Conservation (phyloP, 2,113 vertebrate genomes). For the Origma solitaria region DNA sequence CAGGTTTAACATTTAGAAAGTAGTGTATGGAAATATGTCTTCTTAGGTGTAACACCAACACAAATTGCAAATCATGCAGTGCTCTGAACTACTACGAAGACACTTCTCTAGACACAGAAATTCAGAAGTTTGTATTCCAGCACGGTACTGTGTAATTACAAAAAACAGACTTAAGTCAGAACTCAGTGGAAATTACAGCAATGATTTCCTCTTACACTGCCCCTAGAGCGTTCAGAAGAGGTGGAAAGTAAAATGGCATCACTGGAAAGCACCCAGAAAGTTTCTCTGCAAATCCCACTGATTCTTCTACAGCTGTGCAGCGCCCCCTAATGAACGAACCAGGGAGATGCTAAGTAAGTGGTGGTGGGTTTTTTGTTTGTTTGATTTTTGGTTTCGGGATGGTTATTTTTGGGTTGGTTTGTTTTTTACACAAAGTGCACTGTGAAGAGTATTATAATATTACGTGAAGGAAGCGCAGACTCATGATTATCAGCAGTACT, state of each 20-base stretch:
- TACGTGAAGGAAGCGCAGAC: background rate
- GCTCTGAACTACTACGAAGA: background rate
- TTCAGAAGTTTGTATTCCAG: background rate
- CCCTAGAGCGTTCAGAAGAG: background rate
- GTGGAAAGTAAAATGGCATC: background rate
- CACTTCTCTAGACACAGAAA: background rate
- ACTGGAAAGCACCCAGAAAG: background rate
- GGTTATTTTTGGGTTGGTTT: background rate
- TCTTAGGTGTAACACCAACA: background rate
- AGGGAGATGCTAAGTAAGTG: background rate
- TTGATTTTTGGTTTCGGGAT: background rate
- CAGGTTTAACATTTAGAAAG: background rate
- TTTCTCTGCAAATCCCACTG: background rate
- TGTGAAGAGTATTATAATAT: background rate
- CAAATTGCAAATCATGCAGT: background rate
- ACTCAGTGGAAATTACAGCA: background rate
- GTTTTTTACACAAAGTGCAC: background rate
- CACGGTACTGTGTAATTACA: background rate
- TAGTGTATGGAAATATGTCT: fast-evolving
- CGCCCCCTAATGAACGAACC: conserved; percentile 7
- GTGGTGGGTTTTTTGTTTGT: background rate
- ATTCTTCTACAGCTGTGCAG: background rate
- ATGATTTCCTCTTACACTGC: background rate
- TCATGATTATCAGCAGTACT: background rate
- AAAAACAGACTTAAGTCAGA: background rate